Base-by-base conservation (phyloP, 2,797 vertebrate species). In the Acomys russatus region DNA sequence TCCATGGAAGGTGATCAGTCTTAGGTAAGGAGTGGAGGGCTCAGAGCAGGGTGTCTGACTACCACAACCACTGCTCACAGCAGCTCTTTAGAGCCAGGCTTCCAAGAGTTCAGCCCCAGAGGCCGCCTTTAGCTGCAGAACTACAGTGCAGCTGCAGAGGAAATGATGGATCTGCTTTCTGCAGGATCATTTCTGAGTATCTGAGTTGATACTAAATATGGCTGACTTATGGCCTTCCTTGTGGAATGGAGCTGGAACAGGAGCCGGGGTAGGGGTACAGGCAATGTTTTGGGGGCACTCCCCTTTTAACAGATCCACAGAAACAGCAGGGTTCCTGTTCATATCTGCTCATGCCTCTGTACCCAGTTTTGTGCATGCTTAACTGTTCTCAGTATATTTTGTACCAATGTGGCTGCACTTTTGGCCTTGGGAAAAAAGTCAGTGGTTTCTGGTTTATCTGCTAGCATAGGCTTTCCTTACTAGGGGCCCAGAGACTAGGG, bases 371-470 rank as follows among this genome's bases (percentile, higher is more conserved):
- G 1, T 49, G 7, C 8, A 9, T 23, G 83, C 23, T 90, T 74
- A 17, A 12, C 82, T 64, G 33, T 14, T 56, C 20, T 93, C 90
- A 20, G 86, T 20, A 30, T 35, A 2, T 33, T 15, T 33, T 49
- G 4, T 56, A 30, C 63, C 54, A 49, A 56, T 2, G 12, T 33
- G 76, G 61, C 84, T 63, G 10, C 11, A 5, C 23, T 76, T 77
- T 59, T 35, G 9, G 74, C 84, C 74, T 88, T 49, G 28, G 95
- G 44, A 4, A 44, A n/a, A 78, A 74, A 74, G 63, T 84, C 83
- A 38, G 92, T 20, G 49, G 51, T 56, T 95, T 96, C 3, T 59
- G 25, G 66, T 92, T 96, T 97, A 94, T 96, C 88, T 92, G 92
- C 86, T 63, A 73, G 76, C n/a, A 51, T 33, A 71, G 28, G 49